These are phyloP conservation scores for Candoia aspera DNA, from an alignment of 2,113 vertebrate species.

Conservation along the genomic window DNA sequence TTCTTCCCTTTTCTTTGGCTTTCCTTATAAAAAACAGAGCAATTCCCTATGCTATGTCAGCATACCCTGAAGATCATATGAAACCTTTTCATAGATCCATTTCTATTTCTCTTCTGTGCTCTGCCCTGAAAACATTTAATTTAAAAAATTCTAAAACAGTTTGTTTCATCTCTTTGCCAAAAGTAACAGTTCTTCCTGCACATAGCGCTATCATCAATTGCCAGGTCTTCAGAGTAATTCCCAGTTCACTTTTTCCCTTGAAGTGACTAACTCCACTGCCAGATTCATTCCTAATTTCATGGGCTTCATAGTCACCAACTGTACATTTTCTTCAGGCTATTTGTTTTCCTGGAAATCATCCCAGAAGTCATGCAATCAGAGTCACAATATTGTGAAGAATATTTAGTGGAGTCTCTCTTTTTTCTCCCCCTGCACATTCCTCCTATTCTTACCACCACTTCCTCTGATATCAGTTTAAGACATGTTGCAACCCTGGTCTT, in stretches of 20 bases:
- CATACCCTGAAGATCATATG: slow-evolving; percentile 10
- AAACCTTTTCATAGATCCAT: slow-evolving; percentile 37
- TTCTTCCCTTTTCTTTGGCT: not conserved
- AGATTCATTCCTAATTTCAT: slow-evolving; percentile 43
- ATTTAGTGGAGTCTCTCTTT: not conserved
- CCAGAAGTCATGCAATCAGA: slow-evolving; percentile 12
- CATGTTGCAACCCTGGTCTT: not conserved
- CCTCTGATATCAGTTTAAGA: not conserved
- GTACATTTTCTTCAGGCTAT: slow-evolving; percentile 30
- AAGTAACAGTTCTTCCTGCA: slow-evolving; percentile 26
- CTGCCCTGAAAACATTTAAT: slow-evolving; percentile 40
- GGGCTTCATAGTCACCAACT: slow-evolving; percentile 38
- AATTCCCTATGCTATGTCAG: slow-evolving; percentile 23
- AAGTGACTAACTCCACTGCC: slow-evolving; percentile 43
- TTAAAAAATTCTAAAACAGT: slow-evolving; percentile 52
- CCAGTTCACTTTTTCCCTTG: slow-evolving; percentile 35
- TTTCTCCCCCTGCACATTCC: not conserved
- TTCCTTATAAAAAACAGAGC: not conserved
- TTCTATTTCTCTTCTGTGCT: slow-evolving; percentile 51
- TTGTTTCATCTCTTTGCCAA: slow-evolving; percentile 52
- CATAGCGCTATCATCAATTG: slow-evolving; percentile 39
- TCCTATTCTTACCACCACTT: not conserved
- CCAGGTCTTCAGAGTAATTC: slow-evolving; percentile 32
- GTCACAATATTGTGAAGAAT: not conserved
- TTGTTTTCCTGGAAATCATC: slow-evolving; percentile 31